These are phyloP conservation scores for Leuciscus idus DNA, from an alignment of 2,113 vertebrate genomes.

Conservation along the genomic window DNA sequence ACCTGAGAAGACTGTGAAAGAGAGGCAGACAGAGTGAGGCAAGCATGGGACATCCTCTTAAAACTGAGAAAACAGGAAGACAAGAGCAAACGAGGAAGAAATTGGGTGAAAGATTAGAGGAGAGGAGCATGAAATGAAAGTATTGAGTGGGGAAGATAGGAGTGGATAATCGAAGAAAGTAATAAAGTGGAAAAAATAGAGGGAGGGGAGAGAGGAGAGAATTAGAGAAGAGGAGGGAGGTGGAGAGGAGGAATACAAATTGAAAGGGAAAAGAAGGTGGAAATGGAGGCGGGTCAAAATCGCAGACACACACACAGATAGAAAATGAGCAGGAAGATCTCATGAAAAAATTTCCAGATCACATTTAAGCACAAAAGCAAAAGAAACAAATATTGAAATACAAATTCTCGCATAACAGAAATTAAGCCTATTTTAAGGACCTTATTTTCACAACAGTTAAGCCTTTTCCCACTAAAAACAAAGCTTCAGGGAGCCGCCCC, in stretches of 20 bases:
- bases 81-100: slow-evolving; percentile 55
- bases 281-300: slow-evolving; percentile 35
- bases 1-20: background rate
- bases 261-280: slow-evolving; percentile 41
- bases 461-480: background rate
- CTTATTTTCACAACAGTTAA: background rate
- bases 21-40: slow-evolving; percentile 18
- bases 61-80: slow-evolving; percentile 51
- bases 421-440: background rate
- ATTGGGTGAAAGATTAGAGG: slow-evolving; percentile 59
- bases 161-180: slow-evolving; percentile 61
- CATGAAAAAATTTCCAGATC: background rate
- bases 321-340: background rate
- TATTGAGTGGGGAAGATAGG: slow-evolving; percentile 57
- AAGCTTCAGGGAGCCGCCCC: background rate
- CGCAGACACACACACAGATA: background rate
- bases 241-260: slow-evolving; percentile 45
- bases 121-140: slow-evolving; percentile 59
- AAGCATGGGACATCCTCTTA: slow-evolving; percentile 18
- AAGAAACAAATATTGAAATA: background rate
- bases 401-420: background rate
- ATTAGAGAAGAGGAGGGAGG: slow-evolving; percentile 40
- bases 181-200: slow-evolving; percentile 57
- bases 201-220: slow-evolving; percentile 39
- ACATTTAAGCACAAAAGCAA: background rate